phyloP scores from a whole-genome alignment of 2,888 invertebrate genomes.

The Nomada flava region DNA sequence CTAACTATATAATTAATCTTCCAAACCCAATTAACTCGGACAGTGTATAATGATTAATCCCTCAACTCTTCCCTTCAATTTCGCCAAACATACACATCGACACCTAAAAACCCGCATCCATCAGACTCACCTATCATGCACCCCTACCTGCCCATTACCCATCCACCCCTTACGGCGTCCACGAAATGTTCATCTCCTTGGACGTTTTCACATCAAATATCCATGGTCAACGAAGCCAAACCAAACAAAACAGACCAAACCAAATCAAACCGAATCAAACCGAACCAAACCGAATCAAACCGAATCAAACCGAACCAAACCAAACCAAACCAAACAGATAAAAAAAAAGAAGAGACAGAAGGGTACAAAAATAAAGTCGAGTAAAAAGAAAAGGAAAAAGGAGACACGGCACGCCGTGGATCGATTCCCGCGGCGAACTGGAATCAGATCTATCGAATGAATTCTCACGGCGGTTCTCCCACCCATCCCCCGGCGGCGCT shows the following conservation, averaged over 20 bases:
- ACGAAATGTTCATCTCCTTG: background rate
- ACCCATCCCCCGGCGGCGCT: conserved; percentile 18
- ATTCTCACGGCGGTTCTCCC: conserved; percentile 41
- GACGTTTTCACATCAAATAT: background rate
- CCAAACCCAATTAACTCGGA: too few relatives aligned
- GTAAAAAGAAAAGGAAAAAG: background rate
- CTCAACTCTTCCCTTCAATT: too few relatives aligned
- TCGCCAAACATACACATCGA: background rate
- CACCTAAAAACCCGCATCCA: background rate
- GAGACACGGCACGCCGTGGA: background rate
- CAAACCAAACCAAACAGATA: background rate
- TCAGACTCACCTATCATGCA: conserved; percentile 2
- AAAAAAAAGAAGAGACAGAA: background rate
- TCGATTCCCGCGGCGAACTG: conserved; percentile 35
- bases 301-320: background rate
- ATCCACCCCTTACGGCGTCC: background rate
- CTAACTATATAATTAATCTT: too few relatives aligned
- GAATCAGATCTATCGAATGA: conserved; percentile 42
- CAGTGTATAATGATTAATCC: too few relatives aligned
- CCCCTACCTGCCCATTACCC: background rate
- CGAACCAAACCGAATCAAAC: background rate
- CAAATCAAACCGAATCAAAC: too few relatives aligned
- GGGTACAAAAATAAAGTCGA: background rate
- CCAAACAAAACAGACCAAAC: background rate
- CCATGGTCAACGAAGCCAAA: background rate